phyloP scores from a whole-genome alignment of 1,140 invertebrate genomes.

The Bathynomus jamesi region DNA sequence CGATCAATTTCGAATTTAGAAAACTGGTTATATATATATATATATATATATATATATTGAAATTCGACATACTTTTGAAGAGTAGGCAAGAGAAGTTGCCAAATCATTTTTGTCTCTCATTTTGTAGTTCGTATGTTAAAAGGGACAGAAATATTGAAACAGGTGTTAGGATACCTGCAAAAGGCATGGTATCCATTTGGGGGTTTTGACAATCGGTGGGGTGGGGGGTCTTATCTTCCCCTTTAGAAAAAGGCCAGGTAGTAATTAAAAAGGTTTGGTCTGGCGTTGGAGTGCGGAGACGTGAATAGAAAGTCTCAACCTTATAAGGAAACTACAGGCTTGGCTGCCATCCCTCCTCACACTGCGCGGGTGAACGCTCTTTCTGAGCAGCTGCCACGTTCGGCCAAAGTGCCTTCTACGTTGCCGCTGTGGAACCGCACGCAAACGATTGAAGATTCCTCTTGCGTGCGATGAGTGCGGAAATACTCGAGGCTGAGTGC shows the following conservation, averaged over 20 bases:
- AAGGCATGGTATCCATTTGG: not conserved
- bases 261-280: not conserved
- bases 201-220: not conserved
- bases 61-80: not conserved
- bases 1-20: no score
- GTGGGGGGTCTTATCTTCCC: not conserved
- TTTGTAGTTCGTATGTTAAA: no score
- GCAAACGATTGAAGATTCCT: not conserved
- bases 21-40: slow-evolving; percentile 3
- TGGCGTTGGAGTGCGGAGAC: not conserved
- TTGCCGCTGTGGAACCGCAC: not conserved
- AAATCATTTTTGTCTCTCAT: no score
- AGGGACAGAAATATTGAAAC: not conserved
- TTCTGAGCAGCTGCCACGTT: not conserved
- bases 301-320: not conserved
- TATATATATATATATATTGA: not conserved
- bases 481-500: not conserved
- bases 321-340: not conserved
- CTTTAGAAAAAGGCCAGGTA: not conserved
- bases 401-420: not conserved
- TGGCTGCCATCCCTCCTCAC: not conserved
- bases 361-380: not conserved
- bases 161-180: not conserved
- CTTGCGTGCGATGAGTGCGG: not conserved
- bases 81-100: not conserved